Evolutionary conservation across 1,140 invertebrate species (phyloP).

Genomic region (Apocrypta bakeri): DNA sequence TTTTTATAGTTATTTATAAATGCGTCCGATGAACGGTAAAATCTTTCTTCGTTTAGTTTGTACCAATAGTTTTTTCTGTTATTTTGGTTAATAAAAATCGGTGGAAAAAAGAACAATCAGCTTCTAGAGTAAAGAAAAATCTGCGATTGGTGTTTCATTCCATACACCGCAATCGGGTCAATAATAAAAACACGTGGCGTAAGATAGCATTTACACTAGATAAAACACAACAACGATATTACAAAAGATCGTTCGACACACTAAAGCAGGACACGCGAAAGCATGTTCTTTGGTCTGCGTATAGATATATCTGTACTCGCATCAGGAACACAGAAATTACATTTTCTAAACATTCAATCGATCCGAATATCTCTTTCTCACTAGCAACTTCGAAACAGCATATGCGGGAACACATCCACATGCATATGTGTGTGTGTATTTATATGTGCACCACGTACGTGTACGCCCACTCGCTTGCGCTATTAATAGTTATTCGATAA

Average conservation of each 20-base stretch:
- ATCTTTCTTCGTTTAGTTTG: neutral
- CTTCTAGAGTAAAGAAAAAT: too few species aligned
- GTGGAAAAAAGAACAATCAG: too few species aligned
- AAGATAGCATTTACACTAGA: neutral
- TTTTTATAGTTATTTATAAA: neutral
- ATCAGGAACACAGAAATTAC: neutral
- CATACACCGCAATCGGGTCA: neutral
- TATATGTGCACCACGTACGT: neutral
- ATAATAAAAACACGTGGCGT: neutral
- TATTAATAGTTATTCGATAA: constrained; percentile 33
- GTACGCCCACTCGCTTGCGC: neutral
- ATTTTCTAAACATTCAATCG: constrained; percentile 26
- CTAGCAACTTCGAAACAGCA: neutral
- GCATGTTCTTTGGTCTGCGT: too few species aligned
- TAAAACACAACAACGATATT: constrained; percentile 1
- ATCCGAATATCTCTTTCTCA: neutral
- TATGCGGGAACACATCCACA: neutral
- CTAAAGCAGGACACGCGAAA: neutral
- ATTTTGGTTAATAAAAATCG: too few species aligned
- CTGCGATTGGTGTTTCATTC: neutral
- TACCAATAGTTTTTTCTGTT: too few species aligned
- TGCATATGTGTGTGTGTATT: neutral
- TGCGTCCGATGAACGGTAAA: neutral
- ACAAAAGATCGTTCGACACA: neutral
- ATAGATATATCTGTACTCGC: too few species aligned